Evolutionary conservation across 2,797 vertebrate species (phyloP).

Genomic region (Morelia viridis): DNA sequence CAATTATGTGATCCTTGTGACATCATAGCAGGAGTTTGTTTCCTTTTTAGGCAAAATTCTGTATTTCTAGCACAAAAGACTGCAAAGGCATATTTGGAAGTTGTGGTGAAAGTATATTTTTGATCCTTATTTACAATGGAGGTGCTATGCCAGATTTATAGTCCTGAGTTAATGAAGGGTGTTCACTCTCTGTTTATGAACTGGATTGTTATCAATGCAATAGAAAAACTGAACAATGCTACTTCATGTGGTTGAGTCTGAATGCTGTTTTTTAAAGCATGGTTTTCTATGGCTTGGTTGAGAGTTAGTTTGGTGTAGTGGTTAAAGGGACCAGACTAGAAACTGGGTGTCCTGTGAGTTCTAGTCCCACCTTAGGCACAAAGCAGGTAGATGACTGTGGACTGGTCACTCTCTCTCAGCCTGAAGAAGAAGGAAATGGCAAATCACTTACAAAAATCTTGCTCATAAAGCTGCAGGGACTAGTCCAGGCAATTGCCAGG

Average conservation of each 20-base stretch:
- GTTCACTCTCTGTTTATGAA: background rate
- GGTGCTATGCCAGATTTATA: background rate
- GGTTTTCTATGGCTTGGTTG: background rate
- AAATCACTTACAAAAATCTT: background rate
- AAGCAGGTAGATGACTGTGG: background rate
- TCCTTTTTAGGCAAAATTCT: background rate
- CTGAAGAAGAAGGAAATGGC: background rate
- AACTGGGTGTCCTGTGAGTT: no score
- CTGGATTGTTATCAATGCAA: background rate
- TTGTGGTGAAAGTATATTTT: background rate
- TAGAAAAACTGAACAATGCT: background rate
- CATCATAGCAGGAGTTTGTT: background rate
- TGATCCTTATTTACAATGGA: background rate
- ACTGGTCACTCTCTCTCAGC: background rate
- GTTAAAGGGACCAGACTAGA: background rate
- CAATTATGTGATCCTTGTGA: background rate
- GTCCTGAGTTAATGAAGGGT: background rate
- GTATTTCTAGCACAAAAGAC: background rate
- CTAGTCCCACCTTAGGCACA: background rate
- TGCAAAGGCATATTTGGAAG: background rate
- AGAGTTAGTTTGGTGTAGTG: background rate
- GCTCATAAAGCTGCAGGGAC: background rate
- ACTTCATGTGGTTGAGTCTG: background rate
- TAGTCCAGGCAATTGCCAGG: background rate
- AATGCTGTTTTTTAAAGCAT: background rate